phyloP scores from a whole-genome alignment of 1,140 invertebrate species.

The Drosophila carrolli region DNA sequence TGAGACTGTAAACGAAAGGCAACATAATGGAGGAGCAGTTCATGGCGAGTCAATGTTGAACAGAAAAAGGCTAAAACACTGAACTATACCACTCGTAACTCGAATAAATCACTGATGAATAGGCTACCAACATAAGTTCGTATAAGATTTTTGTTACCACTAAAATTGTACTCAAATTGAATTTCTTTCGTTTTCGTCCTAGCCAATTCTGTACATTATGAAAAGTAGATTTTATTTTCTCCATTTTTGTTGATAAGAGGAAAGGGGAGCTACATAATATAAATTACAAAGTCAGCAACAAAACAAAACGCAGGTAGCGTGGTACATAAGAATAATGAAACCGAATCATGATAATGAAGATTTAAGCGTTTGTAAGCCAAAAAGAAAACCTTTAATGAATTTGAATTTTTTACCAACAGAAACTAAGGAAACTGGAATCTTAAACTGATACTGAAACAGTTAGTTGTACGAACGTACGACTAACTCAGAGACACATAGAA shows the following conservation, averaged over 20 bases:
- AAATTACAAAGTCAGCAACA: conserved; percentile 23
- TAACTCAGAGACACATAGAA: conserved; percentile 44
- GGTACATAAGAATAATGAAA: conserved; percentile 16
- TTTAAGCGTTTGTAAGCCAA: conserved; percentile 45
- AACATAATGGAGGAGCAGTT: conserved; percentile 66
- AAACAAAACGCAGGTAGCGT: conserved; percentile 6
- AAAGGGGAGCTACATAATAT: conserved; percentile 18
- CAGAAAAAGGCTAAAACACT: conserved; percentile 50
- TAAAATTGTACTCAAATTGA: conserved; percentile 19
- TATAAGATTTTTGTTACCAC: conserved; percentile 63
- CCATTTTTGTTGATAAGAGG: neutral
- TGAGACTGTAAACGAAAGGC: conserved; percentile 77
- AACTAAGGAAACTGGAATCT: conserved; percentile 53
- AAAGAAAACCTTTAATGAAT: conserved; percentile 46
- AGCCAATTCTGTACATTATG: conserved; percentile 24
- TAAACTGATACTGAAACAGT: conserved; percentile 58
- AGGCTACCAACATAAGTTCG: conserved; percentile 80
- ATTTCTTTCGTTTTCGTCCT: conserved; percentile 23
- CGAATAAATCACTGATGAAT: conserved; percentile 62
- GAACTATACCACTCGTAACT: conserved; percentile 61
- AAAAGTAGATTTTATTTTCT: conserved; percentile 14
- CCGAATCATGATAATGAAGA: conserved; percentile 25
- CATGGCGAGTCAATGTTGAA: conserved; percentile 44
- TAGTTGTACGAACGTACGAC: conserved; percentile 27
- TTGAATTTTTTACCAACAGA: conserved; percentile 46